Evolutionary conservation across 1,140 invertebrate genomes (phyloP).

Genomic region (Platyscapa corneri): DNA sequence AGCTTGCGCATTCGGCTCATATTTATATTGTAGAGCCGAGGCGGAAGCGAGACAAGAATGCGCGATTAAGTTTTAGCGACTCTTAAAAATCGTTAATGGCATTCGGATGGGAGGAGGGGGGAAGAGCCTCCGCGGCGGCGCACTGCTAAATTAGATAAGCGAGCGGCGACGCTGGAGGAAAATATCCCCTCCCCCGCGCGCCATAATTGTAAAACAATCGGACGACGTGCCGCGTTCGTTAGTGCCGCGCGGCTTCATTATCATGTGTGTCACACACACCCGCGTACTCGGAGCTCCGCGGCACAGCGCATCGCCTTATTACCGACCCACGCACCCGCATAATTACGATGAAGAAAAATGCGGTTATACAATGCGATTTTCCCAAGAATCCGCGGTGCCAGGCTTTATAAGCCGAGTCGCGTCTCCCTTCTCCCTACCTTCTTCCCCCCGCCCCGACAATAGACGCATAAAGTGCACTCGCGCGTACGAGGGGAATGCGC

Average conservation of each 20-base stretch:
- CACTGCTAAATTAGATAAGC: too few relatives aligned
- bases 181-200: background rate
- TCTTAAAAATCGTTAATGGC: too few relatives aligned
- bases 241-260: conserved; percentile 26
- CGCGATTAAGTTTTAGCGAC: background rate
- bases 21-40: background rate
- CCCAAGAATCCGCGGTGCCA: conserved; percentile 40
- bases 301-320: conserved; percentile 18
- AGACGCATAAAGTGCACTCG: conserved; percentile 39
- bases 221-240: conserved; percentile 21
- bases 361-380: conserved; percentile 37
- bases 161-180: too few relatives aligned
- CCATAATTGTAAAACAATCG: conserved; percentile 45
- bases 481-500: background rate
- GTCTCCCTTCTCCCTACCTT: too few relatives aligned
- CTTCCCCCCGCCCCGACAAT: too few relatives aligned
- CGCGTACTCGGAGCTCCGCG: too few relatives aligned
- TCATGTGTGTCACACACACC: conserved; percentile 18
- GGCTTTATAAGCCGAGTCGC: too few relatives aligned
- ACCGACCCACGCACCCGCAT: background rate
- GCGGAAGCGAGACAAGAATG: background rate
- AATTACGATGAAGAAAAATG: background rate
- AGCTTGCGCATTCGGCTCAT: background rate
- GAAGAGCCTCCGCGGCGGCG: too few relatives aligned
- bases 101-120: too few relatives aligned